phyloP scores from a whole-genome alignment of 1,140 invertebrate species.

The Eupeodes corollae region DNA sequence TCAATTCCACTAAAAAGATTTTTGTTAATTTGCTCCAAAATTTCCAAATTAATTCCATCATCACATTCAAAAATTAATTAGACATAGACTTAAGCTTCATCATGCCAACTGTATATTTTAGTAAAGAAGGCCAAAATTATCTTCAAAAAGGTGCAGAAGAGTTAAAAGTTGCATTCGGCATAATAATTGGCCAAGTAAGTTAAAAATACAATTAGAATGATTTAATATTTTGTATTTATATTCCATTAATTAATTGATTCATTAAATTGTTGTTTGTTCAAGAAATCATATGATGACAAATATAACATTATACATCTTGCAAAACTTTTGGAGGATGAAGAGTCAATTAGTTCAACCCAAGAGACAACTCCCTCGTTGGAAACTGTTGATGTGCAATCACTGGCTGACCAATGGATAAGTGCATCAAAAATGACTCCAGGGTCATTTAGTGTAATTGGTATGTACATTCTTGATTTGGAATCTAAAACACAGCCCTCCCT shows the following conservation, averaged over 20 bases:
- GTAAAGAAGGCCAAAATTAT: conserved; percentile 28
- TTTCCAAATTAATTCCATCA: too few relatives aligned
- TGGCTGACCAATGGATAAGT: conserved; percentile 30
- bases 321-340: conserved; percentile 27
- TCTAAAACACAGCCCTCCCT: too few relatives aligned
- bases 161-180: conserved; percentile 27
- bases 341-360: conserved; percentile 4
- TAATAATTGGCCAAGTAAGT: conserved; percentile 33
- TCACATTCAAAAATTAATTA: too few relatives aligned
- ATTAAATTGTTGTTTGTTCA: neutral
- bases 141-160: conserved; percentile 31
- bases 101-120: conserved; percentile 29
- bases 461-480: neutral
- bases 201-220: conserved; percentile 18
- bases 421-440: conserved; percentile 35
- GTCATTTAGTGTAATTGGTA: conserved; percentile 33
- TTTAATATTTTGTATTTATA: neutral
- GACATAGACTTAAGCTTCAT: too few relatives aligned
- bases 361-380: conserved; percentile 11
- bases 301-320: conserved; percentile 30
- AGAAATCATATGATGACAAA: conserved; percentile 28
- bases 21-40: too few relatives aligned
- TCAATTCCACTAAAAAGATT: too few relatives aligned
- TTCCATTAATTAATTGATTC: neutral
- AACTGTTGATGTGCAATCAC: conserved; percentile 25